Base-by-base conservation (phyloP, 2,113 vertebrate genomes). In the Zapornia atra region DNA sequence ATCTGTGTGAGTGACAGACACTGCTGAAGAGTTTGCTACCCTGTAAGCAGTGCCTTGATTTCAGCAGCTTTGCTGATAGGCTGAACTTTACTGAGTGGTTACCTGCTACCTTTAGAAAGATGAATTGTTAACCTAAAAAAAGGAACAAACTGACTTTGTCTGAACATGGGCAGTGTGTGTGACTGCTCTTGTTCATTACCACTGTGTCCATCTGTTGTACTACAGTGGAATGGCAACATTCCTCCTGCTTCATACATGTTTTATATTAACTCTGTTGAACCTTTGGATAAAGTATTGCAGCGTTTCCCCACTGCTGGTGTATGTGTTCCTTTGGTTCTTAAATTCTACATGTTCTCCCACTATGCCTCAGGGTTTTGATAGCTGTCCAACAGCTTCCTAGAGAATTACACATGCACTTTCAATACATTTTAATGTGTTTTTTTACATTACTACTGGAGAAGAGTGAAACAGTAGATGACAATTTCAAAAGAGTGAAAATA, bases 111-210 rank as follows among this genome's bases (percentile, higher is more conserved):
- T 84, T 44, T 68, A 40, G 21, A 46, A 42, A 33, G 20, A 75
- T 5, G 16, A 46, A 28, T 53, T 34, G 18, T 68, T 88, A 40
- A 9, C 19, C 84, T 66, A 56, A 36, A 70, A 84, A 77, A 29
- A 22, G 12, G 40, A 56, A 57, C 21, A 2, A 33, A 12, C 38
- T 42, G 19, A 25, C 26, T 86, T 70, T 11, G 7, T 53, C 71
- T 11, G 61, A 60, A 46, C 40, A 44, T 9, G 48, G 68, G 9
- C 5, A 38, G 24, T 0, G 0, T 53, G n/a, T n/a, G 11, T 66
- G 75, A 72, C 19, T 86, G 24, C 14, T 69, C 16, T 59, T 22
- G 15, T 44, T 69, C 5, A 36, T 51, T 53, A 31, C 38, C 8
- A 3, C 11, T 48, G 40, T 2, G 12, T 82, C 85, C 14, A 24